A percentile compares a stretch with the other conserved stretches of the same genome.
These are phyloP conservation scores for Paratrypauchen microcephalus DNA, from an alignment of 2,797 vertebrate genomes.

Conservation along the genomic window DNA sequence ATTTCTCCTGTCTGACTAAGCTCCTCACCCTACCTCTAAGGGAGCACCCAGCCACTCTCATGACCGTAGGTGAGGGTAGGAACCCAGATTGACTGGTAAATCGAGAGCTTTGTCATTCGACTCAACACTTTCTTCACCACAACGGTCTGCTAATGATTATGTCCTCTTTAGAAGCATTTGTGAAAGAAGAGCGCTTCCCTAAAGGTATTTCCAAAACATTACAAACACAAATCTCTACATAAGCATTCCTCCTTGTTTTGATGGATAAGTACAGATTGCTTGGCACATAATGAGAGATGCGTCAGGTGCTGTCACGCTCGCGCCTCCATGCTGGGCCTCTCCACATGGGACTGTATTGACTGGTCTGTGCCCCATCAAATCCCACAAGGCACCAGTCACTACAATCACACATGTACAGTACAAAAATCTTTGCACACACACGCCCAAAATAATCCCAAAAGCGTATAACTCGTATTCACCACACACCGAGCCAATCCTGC, in stretches of 20 bases:
- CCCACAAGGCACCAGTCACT: slow-evolving; percentile 19
- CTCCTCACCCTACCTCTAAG: no score
- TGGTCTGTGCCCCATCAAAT: slow-evolving; percentile 14
- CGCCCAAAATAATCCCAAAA: slow-evolving; percentile 40
- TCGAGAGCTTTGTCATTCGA: no score
- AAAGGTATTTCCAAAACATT: background rate
- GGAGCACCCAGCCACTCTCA: no score
- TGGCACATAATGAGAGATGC: slow-evolving; percentile 26
- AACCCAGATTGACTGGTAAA: no score
- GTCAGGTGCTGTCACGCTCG: slow-evolving; percentile 22
- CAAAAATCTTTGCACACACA: slow-evolving; percentile 15
- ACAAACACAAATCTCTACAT: slow-evolving; percentile 3
- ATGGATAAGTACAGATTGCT: slow-evolving; percentile 21
- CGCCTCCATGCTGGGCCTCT: slow-evolving; percentile 14
- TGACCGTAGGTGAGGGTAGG: no score
- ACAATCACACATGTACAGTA: slow-evolving; percentile 25
- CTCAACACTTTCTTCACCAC: no score
- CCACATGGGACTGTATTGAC: slow-evolving; percentile 19
- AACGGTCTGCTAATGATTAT: no score
- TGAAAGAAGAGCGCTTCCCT: no score
- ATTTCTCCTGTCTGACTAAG: no score
- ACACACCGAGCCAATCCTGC: slow-evolving; percentile 48
- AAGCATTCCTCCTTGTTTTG: slow-evolving; percentile 15
- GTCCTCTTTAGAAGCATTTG: no score
- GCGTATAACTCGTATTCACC: slow-evolving; percentile 41